phyloP scores from a whole-genome alignment of 2,797 vertebrate species.

The Notamacropus eugenii region DNA sequence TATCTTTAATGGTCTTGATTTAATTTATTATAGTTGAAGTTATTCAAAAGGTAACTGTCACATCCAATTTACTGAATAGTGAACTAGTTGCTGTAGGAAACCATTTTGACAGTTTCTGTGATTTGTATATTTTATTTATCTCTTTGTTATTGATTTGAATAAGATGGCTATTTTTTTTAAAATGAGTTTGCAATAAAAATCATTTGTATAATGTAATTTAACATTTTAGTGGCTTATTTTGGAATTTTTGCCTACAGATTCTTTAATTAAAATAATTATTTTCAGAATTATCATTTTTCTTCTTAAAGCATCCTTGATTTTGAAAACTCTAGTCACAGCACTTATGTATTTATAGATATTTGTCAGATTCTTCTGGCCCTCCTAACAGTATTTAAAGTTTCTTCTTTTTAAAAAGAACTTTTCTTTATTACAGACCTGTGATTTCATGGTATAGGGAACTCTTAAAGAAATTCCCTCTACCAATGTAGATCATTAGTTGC shows the following conservation, averaged over 20 bases:
- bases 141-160: background rate
- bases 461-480: background rate
- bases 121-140: conserved; percentile 47
- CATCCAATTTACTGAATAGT: conserved; percentile 28
- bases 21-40: background rate
- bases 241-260: conserved; percentile 46
- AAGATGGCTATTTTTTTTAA: background rate
- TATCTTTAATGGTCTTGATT: background rate
- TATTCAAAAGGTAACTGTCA: conserved; percentile 38
- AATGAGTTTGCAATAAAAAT: background rate
- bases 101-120: conserved; percentile 12
- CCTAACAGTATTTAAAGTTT: conserved; percentile 51
- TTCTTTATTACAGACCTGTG: background rate
- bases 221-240: conserved; percentile 5
- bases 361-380: conserved; percentile 33
- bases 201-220: conserved; percentile 32
- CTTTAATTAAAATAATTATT: conserved; percentile 46
- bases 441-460: background rate
- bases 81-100: conserved; percentile 16
- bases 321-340: conserved; percentile 5
- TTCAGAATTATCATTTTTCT: conserved; percentile 20
- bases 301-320: background rate
- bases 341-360: conserved; percentile 15
- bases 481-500: background rate
- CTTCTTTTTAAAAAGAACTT: background rate